Conservation (phyloP, 1,140 invertebrate species). For the Sitodiplosis mosellana region DNA sequence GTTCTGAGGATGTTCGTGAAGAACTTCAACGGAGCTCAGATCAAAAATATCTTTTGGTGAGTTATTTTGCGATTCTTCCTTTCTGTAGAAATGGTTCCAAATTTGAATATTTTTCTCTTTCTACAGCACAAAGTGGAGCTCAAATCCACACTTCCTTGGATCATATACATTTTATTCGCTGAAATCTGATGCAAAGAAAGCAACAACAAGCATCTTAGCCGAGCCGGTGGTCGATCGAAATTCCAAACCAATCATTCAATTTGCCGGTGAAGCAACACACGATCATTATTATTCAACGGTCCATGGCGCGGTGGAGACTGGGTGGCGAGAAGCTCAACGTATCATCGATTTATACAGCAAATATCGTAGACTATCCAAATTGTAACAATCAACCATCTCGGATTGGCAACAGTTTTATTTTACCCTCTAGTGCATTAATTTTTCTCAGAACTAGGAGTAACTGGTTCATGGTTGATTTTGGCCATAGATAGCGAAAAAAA, state of each 20-base stretch:
- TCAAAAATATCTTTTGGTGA: conserved; percentile 17
- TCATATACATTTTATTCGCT: conserved; percentile 49
- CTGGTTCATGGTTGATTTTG: no score
- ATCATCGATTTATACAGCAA: conserved; percentile 15
- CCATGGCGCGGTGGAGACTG: conserved; percentile 62
- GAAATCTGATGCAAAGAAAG: conserved; percentile 30
- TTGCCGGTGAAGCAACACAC: conserved; percentile 55
- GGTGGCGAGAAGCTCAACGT: conserved; percentile 57
- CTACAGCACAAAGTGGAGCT: conserved; percentile 45
- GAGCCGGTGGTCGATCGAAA: conserved; percentile 30
- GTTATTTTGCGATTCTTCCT: background rate
- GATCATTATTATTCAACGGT: conserved; percentile 50
- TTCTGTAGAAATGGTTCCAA: background rate
- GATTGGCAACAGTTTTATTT: no score
- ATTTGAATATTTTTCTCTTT: conserved; percentile 1
- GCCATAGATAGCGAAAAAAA: no score
- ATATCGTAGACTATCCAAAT: no score
- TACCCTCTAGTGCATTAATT: no score
- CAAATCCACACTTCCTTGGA: conserved; percentile 44
- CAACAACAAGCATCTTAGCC: conserved; percentile 29
- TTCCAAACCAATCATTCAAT: conserved; percentile 36
- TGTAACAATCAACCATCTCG: no score
- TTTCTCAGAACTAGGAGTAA: no score
- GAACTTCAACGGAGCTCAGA: conserved; percentile 15
- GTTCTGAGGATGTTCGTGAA: conserved; percentile 26